Evolutionary conservation across 2,888 invertebrate species (phyloP).

Genomic region (Parnassius apollo): DNA sequence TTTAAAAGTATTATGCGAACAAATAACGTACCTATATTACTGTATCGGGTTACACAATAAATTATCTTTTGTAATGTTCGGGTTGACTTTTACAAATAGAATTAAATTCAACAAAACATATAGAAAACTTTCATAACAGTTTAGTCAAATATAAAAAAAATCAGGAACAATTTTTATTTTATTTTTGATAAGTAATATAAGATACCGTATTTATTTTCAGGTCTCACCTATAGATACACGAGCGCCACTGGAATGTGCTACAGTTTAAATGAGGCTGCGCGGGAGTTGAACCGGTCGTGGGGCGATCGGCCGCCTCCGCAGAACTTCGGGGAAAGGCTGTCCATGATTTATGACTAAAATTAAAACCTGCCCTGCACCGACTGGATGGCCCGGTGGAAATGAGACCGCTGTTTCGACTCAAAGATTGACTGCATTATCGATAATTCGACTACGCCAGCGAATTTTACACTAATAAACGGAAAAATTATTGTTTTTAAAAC

Average conservation of each 20-base stretch:
- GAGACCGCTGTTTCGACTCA: constrained; percentile 31
- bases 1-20: no score
- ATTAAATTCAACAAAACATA: no score
- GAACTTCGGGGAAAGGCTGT: constrained; percentile 76
- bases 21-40: no score
- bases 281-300: constrained; percentile 70
- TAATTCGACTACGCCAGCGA: constrained; percentile 20
- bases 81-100: no score
- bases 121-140: no score
- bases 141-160: no score
- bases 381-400: constrained; percentile 33
- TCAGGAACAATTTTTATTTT: no score
- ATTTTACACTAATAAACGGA: constrained; percentile 24
- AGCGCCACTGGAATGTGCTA: constrained; percentile 73
- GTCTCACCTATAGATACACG: constrained; percentile 55
- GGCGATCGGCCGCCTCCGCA: constrained; percentile 59
- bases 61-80: no score
- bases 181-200: no score
- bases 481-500: constrained; percentile 21
- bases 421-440: constrained; percentile 28
- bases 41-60: no score
- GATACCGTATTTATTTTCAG: constrained; percentile 5
- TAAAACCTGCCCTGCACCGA: constrained; percentile 51
- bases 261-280: constrained; percentile 80
- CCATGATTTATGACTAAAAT: constrained; percentile 76